Evolutionary conservation across 2,113 vertebrate genomes (phyloP).

Genomic region (Forbesichthys agassizii): DNA sequence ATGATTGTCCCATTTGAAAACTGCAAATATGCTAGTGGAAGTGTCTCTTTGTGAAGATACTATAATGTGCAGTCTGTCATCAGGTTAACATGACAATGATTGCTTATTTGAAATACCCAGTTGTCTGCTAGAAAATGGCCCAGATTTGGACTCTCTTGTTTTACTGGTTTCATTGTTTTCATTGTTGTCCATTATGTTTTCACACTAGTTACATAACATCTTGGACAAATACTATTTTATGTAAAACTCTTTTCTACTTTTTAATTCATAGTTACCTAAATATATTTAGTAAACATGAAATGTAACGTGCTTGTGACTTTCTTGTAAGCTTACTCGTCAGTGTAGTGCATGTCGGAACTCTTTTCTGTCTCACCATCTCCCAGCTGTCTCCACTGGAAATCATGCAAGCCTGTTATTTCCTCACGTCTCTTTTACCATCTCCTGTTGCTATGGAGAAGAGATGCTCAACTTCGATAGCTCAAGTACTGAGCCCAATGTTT

Average conservation of each 20-base stretch:
- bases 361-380: constrained; percentile 33
- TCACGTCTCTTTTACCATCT: constrained; percentile 23
- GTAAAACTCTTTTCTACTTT: no score
- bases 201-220: no score
- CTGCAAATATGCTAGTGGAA: no score
- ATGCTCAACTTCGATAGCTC: constrained; percentile 26
- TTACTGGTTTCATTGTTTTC: no score
- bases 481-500: constrained; percentile 18
- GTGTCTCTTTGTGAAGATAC: not conserved
- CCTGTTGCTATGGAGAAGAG: constrained; percentile 49
- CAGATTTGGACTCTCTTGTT: no score
- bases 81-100: not conserved
- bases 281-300: no score
- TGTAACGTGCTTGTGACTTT: not conserved
- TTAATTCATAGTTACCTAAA: not conserved
- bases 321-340: not conserved
- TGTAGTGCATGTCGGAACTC: constrained; percentile 7
- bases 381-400: constrained; percentile 23
- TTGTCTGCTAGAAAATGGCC: no score
- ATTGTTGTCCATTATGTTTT: no score
- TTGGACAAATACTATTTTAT: no score
- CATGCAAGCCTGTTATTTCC: constrained; percentile 18
- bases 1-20: no score
- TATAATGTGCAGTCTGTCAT: not conserved
- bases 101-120: no score